Evolutionary conservation across 1,140 invertebrate species (phyloP).

Genomic region (Chymomyza costata): DNA sequence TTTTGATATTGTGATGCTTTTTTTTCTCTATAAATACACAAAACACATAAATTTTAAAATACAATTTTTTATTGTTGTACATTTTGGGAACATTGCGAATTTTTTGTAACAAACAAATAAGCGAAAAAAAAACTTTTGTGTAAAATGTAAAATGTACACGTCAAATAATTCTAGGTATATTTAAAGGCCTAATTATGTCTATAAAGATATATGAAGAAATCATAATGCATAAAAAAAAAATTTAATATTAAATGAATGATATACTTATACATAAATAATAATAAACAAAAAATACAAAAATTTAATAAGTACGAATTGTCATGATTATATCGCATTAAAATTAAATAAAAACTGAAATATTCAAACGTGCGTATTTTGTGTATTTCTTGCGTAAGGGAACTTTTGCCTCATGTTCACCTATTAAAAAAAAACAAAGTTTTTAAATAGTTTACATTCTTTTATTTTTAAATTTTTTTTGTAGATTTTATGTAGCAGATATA

Average conservation of each 20-base stretch:
- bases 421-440: too few relatives aligned
- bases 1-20: too few relatives aligned
- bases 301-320: background rate
- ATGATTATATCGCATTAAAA: slow-evolving; percentile 2
- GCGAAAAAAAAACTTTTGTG: slow-evolving; percentile 25
- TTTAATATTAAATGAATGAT: too few relatives aligned
- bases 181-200: slow-evolving; percentile 67
- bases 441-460: too few relatives aligned
- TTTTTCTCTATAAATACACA: too few relatives aligned
- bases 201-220: slow-evolving; percentile 32
- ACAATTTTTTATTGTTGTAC: slow-evolving; percentile 61
- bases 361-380: background rate
- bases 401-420: too few relatives aligned
- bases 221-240: too few relatives aligned
- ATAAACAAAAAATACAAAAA: background rate
- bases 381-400: too few relatives aligned
- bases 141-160: slow-evolving; percentile 72
- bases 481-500: too few relatives aligned
- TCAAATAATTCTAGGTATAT: slow-evolving; percentile 72
- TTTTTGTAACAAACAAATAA: slow-evolving; percentile 48
- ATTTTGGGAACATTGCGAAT: slow-evolving; percentile 63
- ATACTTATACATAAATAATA: slow-evolving; percentile 26
- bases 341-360: background rate
- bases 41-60: too few relatives aligned
- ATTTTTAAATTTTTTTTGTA: too few relatives aligned